Evolutionary conservation across 2,113 vertebrate species (phyloP).

Genomic region (Lasiurus borealis): DNA sequence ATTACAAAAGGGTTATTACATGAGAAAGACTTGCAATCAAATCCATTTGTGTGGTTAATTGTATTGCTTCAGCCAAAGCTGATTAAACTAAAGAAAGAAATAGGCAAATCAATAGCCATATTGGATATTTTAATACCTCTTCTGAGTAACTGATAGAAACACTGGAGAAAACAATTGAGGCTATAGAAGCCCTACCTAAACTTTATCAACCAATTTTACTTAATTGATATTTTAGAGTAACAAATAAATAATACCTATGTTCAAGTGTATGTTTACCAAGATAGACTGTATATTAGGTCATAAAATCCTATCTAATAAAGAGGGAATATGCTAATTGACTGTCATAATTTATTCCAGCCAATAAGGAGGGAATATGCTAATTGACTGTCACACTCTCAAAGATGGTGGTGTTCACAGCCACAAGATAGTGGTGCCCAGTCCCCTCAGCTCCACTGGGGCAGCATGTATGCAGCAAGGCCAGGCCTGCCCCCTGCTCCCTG

Average conservation of each 20-base stretch:
- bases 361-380: too few species aligned
- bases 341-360: too few species aligned
- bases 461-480: too few species aligned
- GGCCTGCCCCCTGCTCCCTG: accelerated
- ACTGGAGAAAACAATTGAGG: neutral
- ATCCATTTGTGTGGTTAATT: neutral
- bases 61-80: neutral
- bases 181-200: neutral
- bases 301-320: neutral
- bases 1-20: neutral
- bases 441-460: too few species aligned
- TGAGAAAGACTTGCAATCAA: neutral
- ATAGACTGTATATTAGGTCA: neutral
- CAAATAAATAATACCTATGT: neutral
- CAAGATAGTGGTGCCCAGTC: too few species aligned
- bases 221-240: neutral
- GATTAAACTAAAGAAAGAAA: neutral
- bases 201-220: neutral
- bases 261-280: neutral
- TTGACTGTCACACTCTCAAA: too few species aligned
- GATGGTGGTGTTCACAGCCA: too few species aligned
- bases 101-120: neutral
- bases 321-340: too few species aligned
- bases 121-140: neutral
- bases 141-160: neutral